Evolutionary conservation across 2,113 vertebrate genomes (phyloP).

Genomic region (Shinisaurus crocodilurus): DNA sequence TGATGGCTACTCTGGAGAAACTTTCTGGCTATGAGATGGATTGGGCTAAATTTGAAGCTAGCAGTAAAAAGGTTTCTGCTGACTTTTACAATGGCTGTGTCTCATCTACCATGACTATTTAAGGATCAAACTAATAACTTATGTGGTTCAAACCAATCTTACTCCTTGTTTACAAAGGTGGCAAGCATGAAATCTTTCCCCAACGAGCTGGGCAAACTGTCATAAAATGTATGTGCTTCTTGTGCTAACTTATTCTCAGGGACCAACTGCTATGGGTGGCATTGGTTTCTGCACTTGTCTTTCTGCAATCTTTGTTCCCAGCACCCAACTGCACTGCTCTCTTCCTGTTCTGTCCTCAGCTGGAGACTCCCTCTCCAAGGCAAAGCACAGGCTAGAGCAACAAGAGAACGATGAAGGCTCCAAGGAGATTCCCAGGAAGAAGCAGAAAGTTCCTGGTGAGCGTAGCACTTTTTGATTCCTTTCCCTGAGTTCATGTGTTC

Average conservation of each 20-base stretch:
- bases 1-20: background rate
- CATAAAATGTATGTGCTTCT: background rate
- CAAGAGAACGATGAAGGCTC: conserved; percentile 69
- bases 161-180: background rate
- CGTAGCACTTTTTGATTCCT: conserved; percentile 30
- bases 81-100: background rate
- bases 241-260: background rate
- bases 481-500: conserved; percentile 2
- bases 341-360: conserved; percentile 49
- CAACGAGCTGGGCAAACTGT: background rate
- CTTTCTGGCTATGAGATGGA: conserved; percentile 46
- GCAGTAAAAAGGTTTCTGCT: background rate
- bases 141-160: background rate
- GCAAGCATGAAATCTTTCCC: background rate
- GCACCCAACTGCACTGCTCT: too few species aligned
- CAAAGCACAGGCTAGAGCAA: conserved; percentile 72
- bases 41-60: background rate
- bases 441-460: conserved; percentile 77
- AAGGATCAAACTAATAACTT: background rate
- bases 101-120: background rate
- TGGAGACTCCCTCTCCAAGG: conserved; percentile 63
- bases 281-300: background rate
- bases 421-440: conserved; percentile 76
- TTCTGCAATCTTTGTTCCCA: background rate
- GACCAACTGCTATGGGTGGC: background rate